Evolutionary conservation across 2,797 vertebrate genomes (phyloP), one percentile per base, ranked within the genome.

Genomic region (Acanthiza pusilla): DNA sequence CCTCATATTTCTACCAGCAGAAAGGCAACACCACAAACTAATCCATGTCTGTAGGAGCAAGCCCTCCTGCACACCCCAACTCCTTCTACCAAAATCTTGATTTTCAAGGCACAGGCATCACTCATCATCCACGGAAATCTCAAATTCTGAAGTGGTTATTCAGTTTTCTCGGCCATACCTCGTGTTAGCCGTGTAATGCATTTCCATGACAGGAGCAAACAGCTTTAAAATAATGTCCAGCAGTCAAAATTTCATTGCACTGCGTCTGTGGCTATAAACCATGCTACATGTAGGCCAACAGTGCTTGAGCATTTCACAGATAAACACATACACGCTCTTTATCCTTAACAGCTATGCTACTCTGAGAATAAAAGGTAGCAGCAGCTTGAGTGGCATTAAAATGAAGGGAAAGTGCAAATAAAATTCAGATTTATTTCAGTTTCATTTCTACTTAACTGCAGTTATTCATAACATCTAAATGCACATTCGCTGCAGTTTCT

Each of bases 381-480:
- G 95, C 96, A 88, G 94, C 93, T 96, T 87, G 94, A 95, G 94
- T 93, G 93, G 96, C 80, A 50, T 96, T 97, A 97, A 95, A 96
- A 90, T 89, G 94, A 96, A 97, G 90, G 93, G 78, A 85, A 96
- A 97, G 94, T 84, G 88, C 97, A 97, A 96, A 97, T 97, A 97
- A 97, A 97, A 97, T 96, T 96, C 97, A 97, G 96, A 98, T 97
- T 97, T 97, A 97, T 97, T 97, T 96, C 94, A 51, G 93, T 95
- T 96, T 96, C 94, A 84, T 96, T 97, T 96, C 93, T 85, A 91
- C 89, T 96, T 97, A 97, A 95, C 94, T 96, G 97, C 97, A 97
- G 93, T 98, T 97, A 97, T 96, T 97, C 96, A 96, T 96, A 97
- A 97, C 94, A 95, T 96, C 96, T 97, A 97, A 97, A 97, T 96